Evolutionary conservation across 2,113 vertebrate genomes (phyloP).

Genomic region (Diadophis punctatus): DNA sequence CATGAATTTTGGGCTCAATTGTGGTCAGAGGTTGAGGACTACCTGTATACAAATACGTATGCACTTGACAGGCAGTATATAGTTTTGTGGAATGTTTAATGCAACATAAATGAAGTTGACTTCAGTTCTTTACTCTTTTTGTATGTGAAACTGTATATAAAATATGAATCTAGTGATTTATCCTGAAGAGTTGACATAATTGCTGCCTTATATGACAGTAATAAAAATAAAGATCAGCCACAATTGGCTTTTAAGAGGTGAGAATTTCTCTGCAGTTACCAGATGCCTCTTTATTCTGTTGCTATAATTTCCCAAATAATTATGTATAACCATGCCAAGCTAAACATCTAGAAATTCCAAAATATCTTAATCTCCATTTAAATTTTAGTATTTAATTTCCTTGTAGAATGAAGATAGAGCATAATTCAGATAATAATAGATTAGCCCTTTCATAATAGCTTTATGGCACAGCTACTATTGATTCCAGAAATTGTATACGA

Average conservation of each 20-base stretch:
- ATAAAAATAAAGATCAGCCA: not conserved
- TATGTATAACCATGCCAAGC: not conserved
- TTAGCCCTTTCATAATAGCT: not conserved
- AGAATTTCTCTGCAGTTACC: not conserved
- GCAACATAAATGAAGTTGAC: not conserved
- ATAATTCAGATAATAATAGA: fast-evolving
- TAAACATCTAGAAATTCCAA: not conserved
- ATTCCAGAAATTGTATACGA: not conserved
- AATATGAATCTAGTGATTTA: not conserved
- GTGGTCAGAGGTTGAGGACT: too few species aligned
- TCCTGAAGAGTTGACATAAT: fast-evolving
- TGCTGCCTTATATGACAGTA: not conserved
- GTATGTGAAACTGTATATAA: not conserved
- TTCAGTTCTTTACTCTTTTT: not conserved
- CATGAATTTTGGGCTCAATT: too few species aligned
- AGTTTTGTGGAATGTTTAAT: not conserved
- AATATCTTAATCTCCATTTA: not conserved
- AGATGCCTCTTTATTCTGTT: not conserved
- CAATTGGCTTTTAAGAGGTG: not conserved
- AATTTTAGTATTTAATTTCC: not conserved
- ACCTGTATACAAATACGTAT: not conserved
- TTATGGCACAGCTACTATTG: fast-evolving
- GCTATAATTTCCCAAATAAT: not conserved
- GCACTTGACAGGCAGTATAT: not conserved
- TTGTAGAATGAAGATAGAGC: fast-evolving